A percentile compares a stretch with the other conserved stretches of the same genome.
phyloP scores from a whole-genome alignment of 2,113 vertebrate species.

The Machaerirhynchus nigripectus region DNA sequence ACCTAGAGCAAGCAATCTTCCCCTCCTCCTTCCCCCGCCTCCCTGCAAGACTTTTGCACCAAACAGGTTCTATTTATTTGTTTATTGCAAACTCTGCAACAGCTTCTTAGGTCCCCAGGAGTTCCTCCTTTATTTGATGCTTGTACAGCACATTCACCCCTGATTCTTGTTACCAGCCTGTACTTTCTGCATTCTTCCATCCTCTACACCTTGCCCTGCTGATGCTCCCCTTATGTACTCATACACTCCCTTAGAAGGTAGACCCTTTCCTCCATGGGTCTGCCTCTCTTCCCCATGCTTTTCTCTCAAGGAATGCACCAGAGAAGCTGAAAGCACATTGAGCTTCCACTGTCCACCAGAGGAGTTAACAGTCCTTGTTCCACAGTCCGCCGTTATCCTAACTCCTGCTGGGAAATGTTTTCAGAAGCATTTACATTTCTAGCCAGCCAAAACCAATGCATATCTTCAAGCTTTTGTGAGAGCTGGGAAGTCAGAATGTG shows the following conservation, averaged over 20 bases:
- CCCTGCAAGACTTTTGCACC: not conserved
- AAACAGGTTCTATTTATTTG: not conserved
- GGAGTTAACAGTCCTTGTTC: not conserved
- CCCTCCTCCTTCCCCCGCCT: accelerated
- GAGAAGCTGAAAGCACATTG: not conserved
- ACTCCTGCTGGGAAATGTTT: not conserved
- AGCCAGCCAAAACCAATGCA: not conserved
- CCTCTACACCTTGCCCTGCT: not conserved
- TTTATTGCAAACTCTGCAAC: not conserved
- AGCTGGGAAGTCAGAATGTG: not conserved
- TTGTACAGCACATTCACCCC: accelerated
- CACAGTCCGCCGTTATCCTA: not conserved
- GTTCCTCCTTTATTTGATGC: not conserved
- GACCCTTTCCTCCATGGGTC: not conserved
- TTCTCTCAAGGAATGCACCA: not conserved
- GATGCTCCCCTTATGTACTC: accelerated
- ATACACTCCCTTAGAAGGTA: accelerated
- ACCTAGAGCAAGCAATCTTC: not conserved
- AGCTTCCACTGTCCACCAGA: not conserved
- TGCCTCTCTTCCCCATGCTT: not conserved
- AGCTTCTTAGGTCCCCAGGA: not conserved
- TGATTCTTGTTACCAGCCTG: not conserved
- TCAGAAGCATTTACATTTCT: not conserved
- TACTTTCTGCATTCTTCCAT: not conserved
- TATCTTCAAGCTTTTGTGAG: accelerated